Conservation (phyloP, 2,888 invertebrate species). For the Conistra vaccinii region DNA sequence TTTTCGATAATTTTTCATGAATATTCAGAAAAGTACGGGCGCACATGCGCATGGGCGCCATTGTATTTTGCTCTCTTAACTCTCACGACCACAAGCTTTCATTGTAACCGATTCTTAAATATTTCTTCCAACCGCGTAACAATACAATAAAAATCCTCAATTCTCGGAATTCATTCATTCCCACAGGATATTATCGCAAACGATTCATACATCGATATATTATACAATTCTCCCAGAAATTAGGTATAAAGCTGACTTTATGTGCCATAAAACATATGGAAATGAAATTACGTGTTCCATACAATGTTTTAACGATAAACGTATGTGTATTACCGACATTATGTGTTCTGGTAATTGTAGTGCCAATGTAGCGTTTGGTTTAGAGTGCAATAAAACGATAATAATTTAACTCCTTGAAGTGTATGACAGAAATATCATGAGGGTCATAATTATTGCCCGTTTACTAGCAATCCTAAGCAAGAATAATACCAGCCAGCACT, state of each 20-base stretch:
- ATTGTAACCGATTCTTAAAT: background rate
- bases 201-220: conserved; percentile 56
- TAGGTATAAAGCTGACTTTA: conserved; percentile 58
- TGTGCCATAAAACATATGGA: conserved; percentile 60
- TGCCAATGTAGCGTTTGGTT: conserved; percentile 27
- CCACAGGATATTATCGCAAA: conserved; percentile 34
- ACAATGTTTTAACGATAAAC: conserved; percentile 58
- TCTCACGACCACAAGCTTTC: background rate
- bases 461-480: background rate
- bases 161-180: conserved; percentile 36
- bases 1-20: no score
- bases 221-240: conserved; percentile 54
- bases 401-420: conserved; percentile 39
- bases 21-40: no score
- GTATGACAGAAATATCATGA: background rate
- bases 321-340: conserved; percentile 50
- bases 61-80: no score
- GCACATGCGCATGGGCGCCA: no score
- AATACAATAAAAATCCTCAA: conserved; percentile 17
- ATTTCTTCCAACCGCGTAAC: conserved; percentile 3
- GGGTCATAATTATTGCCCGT: background rate
- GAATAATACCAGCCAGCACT: background rate
- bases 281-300: conserved; percentile 60
- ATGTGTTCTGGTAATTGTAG: conserved; percentile 34
- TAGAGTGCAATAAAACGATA: conserved; percentile 37